phyloP scores from a whole-genome alignment of 2,113 vertebrate species.

The Shinisaurus crocodilurus region DNA sequence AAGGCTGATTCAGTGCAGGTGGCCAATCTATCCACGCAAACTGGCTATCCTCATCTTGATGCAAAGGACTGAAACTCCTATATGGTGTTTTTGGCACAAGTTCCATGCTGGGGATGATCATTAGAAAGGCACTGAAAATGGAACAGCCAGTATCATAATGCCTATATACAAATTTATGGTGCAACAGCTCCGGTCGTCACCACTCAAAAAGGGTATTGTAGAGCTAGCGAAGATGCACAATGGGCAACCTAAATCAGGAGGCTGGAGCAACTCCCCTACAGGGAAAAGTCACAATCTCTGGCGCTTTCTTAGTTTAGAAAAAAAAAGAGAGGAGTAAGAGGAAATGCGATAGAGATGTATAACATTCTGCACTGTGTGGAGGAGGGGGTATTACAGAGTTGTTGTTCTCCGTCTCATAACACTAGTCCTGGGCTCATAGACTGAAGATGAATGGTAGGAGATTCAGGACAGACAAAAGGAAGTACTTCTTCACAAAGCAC shows the following conservation, averaged over 20 bases:
- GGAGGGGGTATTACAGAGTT: too few relatives aligned
- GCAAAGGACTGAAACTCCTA: too few relatives aligned
- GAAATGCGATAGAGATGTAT: too few relatives aligned
- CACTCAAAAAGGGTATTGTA: not conserved
- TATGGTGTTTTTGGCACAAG: not conserved
- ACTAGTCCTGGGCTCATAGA: not conserved
- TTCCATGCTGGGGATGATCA: not conserved
- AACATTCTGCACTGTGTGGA: too few relatives aligned
- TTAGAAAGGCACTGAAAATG: not conserved
- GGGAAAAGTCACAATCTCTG: too few relatives aligned
- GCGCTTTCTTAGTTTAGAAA: too few relatives aligned
- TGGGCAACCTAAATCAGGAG: too few relatives aligned
- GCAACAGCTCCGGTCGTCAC: not conserved
- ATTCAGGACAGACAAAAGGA: not conserved
- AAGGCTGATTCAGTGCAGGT: not conserved
- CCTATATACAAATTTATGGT: not conserved
- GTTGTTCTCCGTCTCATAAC: not conserved
- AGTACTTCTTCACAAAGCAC: not conserved
- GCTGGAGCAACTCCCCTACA: not conserved
- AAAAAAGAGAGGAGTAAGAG: too few relatives aligned
- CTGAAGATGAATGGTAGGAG: not conserved
- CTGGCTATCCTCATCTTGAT: not conserved
- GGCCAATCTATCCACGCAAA: not conserved
- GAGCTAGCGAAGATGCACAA: not conserved
- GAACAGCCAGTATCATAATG: not conserved